Evolutionary conservation across 1,140 invertebrate genomes (phyloP).

Genomic region (Branchinecta lindahli): DNA sequence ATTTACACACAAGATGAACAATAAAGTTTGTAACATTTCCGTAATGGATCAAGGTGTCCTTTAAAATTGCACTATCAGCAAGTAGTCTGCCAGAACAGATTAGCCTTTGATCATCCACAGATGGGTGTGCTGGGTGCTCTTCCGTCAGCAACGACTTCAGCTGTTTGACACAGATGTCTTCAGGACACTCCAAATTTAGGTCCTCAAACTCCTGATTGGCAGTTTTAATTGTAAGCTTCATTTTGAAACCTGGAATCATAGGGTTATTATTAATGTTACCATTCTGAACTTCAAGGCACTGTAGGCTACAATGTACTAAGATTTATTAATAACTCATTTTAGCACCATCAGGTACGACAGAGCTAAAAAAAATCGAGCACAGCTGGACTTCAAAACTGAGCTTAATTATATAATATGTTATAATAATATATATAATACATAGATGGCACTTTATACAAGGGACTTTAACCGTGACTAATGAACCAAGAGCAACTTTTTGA

Average conservation of each 20-base stretch:
- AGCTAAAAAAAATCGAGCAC: no score
- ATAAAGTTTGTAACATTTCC: not conserved
- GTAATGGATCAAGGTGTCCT: not conserved
- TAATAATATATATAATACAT: no score
- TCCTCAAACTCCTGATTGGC: slow-evolving; percentile 3
- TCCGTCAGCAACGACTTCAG: not conserved
- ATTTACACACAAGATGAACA: not conserved
- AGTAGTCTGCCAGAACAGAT: not conserved
- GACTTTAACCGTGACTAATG: no score
- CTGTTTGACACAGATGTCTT: not conserved
- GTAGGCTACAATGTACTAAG: no score
- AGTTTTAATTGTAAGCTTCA: not conserved
- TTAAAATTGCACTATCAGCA: not conserved
- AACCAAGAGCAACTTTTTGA: no score
- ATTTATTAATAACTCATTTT: no score
- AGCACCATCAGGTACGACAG: no score
- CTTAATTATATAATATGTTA: no score
- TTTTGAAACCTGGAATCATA: not conserved
- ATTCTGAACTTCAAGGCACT: no score
- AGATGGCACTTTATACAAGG: no score
- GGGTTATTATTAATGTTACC: no score
- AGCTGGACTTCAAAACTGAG: no score
- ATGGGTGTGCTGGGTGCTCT: not conserved
- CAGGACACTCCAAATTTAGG: slow-evolving; percentile 3
- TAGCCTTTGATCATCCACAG: not conserved